These are phyloP conservation scores for Tautogolabrus adspersus DNA, from an alignment of 2,113 vertebrate species.

Conservation along the genomic window DNA sequence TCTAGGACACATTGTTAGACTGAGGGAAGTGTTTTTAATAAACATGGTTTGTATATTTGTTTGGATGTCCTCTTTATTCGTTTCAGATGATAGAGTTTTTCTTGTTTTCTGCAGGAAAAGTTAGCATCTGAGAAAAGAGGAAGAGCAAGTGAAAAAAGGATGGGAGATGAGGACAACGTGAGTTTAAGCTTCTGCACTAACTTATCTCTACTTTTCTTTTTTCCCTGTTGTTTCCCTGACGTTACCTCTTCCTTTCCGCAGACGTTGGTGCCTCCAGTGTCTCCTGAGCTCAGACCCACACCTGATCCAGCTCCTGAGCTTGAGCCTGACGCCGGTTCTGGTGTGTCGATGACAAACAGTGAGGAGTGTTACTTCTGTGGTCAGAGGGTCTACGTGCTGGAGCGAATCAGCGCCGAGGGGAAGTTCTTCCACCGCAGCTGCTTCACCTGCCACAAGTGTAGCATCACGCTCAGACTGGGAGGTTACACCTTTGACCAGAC, in stretches of 20 bases:
- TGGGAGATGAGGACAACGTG: slow-evolving; percentile 76
- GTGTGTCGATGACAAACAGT: slow-evolving; percentile 60
- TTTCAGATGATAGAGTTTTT: slow-evolving; percentile 9
- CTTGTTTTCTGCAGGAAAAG: slow-evolving; percentile 72
- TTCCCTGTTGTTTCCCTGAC: neutral
- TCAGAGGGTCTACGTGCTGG: slow-evolving; percentile 88
- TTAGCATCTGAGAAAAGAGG: slow-evolving; percentile 54
- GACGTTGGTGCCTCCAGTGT: slow-evolving; percentile 23
- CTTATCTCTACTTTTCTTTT: neutral
- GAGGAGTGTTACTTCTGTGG: slow-evolving; percentile 91
- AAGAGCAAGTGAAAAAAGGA: slow-evolving; percentile 52
- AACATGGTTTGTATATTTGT: neutral
- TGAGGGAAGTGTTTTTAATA: neutral
- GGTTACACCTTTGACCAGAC: slow-evolving; percentile 84
- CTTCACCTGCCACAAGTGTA: slow-evolving; percentile 88
- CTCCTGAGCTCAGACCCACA: slow-evolving; percentile 33
- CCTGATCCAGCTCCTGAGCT: neutral
- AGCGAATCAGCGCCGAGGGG: slow-evolving; percentile 90
- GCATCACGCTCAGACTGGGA: slow-evolving; percentile 88
- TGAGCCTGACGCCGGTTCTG: neutral
- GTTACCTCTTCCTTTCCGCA: slow-evolving; percentile 4
- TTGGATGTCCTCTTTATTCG: neutral
- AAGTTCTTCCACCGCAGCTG: slow-evolving; percentile 94
- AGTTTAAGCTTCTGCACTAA: slow-evolving; percentile 34
- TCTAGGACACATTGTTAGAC: neutral